phyloP scores from a whole-genome alignment of 2,113 vertebrate genomes.

The Galbula dea region DNA sequence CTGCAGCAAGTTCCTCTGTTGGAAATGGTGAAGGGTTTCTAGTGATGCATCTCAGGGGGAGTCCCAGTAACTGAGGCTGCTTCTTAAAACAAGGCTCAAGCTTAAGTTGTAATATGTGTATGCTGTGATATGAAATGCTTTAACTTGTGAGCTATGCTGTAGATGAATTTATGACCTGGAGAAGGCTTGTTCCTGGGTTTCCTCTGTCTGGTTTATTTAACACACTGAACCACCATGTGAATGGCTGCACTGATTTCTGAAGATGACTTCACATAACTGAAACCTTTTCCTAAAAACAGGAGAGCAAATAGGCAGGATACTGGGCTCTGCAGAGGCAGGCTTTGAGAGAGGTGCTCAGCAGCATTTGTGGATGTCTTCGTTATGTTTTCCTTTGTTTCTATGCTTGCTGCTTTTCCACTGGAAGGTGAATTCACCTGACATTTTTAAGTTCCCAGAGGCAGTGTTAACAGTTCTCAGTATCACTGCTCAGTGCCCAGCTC shows the following conservation, averaged over 20 bases:
- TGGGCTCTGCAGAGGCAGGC: neutral
- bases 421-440: neutral
- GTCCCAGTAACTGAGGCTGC: neutral
- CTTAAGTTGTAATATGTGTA: neutral
- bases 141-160: neutral
- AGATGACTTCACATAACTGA: neutral
- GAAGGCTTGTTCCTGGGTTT: neutral
- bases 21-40: neutral
- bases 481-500: neutral
- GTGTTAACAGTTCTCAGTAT: accelerated
- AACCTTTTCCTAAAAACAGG: neutral
- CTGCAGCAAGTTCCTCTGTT: neutral
- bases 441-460: neutral
- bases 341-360: neutral
- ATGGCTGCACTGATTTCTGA: neutral
- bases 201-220: neutral
- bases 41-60: neutral
- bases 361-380: accelerated
- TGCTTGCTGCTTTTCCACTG: neutral
- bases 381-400: neutral
- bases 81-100: neutral
- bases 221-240: neutral
- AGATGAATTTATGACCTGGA: neutral
- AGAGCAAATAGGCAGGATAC: neutral
- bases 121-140: neutral